Conservation (phyloP, 2,888 invertebrate genomes). For the Drosophila histrio region DNA sequence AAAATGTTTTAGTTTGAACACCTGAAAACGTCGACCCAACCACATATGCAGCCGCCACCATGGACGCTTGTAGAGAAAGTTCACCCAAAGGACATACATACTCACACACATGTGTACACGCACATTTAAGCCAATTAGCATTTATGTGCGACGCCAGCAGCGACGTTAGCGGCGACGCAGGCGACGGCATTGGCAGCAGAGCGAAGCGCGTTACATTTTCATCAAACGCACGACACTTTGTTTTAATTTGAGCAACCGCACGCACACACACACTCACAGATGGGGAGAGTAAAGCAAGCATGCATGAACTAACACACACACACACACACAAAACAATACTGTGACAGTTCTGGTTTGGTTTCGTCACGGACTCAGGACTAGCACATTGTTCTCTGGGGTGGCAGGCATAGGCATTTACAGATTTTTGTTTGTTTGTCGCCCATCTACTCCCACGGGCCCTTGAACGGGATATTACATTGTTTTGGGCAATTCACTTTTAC, state of each 20-base stretch:
- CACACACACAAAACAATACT: conserved; percentile 27
- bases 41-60: conserved; percentile 30
- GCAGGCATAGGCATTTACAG: conserved; percentile 59
- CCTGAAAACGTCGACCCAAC: conserved; percentile 53
- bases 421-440: conserved; percentile 67
- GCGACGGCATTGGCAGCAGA: conserved; percentile 37
- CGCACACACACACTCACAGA: conserved; percentile 50
- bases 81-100: conserved; percentile 46
- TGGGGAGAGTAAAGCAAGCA: conserved; percentile 20
- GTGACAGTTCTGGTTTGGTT: conserved; percentile 70
- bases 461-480: conserved; percentile 74
- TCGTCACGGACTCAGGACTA: conserved; percentile 65
- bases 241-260: conserved; percentile 77
- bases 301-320: conserved; percentile 39
- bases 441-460: conserved; percentile 59
- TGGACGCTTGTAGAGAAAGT: conserved; percentile 49
- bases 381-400: conserved; percentile 39
- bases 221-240: conserved; percentile 80
- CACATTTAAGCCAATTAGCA: conserved; percentile 81
- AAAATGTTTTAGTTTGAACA: conserved; percentile 80
- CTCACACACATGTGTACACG: conserved; percentile 31
- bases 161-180: background rate
- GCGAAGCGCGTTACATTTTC: conserved; percentile 77
- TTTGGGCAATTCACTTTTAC: conserved; percentile 80
- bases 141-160: conserved; percentile 69